Percentiles rank a stretch among this genome's conserved stretches.
Conservation (phyloP, 2,888 invertebrate species). For the Hydroisotoma schaefferi region DNA sequence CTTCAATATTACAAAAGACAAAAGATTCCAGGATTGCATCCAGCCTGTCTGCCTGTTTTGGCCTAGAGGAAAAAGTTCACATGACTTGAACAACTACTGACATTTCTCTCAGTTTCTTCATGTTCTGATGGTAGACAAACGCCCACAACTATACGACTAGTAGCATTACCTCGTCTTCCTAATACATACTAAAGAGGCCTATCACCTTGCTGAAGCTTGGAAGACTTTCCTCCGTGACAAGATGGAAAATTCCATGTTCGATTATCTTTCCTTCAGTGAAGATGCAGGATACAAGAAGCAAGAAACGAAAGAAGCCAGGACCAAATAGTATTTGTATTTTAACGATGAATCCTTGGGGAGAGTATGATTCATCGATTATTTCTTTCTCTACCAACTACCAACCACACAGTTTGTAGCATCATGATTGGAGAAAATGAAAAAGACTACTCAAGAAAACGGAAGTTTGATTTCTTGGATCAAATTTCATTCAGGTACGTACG, state of each 20-base stretch:
- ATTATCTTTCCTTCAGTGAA: constrained; percentile 10
- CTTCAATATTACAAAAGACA: no score
- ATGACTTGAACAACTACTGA: no score
- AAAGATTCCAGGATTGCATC: no score
- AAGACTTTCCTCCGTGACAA: constrained; percentile 5
- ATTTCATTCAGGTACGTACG: constrained; percentile 13
- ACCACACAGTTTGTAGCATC: not conserved
- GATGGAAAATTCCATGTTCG: constrained; percentile 9
- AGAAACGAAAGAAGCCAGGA: not conserved
- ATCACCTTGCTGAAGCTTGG: no score
- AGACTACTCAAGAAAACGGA: not conserved
- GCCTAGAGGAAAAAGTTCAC: no score
- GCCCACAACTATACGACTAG: no score
- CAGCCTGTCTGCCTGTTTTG: no score
- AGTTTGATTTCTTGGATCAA: constrained; percentile 12
- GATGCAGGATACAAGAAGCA: constrained; percentile 1
- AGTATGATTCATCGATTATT: constrained; percentile 14
- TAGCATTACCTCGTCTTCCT: no score
- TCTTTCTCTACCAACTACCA: constrained; percentile 1
- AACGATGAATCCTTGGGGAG: constrained; percentile 5
- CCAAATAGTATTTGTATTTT: constrained; percentile 12
- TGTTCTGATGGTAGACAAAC: no score
- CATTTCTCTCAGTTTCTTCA: no score
- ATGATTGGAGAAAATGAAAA: no score
- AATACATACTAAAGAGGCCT: no score